Percentiles rank a stretch among this genome's conserved stretches.
Evolutionary conservation across 2,888 invertebrate genomes (phyloP).

Genomic region (Masnerella sp.): DNA sequence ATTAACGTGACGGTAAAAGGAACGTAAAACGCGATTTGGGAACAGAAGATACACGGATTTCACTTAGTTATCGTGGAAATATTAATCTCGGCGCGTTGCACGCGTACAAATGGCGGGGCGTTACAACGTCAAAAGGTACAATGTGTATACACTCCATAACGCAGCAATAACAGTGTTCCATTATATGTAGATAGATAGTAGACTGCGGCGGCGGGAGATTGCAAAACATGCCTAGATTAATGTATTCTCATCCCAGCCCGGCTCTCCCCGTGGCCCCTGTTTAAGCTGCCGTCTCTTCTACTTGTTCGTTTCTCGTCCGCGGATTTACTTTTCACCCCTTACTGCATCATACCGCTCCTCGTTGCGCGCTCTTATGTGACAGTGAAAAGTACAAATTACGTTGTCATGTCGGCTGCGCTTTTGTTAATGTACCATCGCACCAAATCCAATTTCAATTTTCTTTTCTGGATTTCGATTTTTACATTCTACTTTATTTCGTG

Average conservation of each 20-base stretch:
- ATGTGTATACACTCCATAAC: constrained; percentile 75
- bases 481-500: too few relatives aligned
- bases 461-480: background rate
- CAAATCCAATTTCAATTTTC: constrained; percentile 23
- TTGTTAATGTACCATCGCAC: constrained; percentile 43
- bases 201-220: constrained; percentile 70
- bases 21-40: constrained; percentile 38
- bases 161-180: constrained; percentile 76
- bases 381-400: constrained; percentile 70
- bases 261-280: constrained; percentile 62
- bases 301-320: constrained; percentile 49
- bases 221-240: constrained; percentile 78
- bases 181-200: constrained; percentile 71
- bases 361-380: constrained; percentile 63
- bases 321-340: constrained; percentile 47
- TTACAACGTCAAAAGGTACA: constrained; percentile 67
- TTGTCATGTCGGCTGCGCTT: constrained; percentile 58
- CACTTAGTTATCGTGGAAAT: constrained; percentile 71
- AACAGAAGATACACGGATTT: constrained; percentile 56
- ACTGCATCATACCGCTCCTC: constrained; percentile 12
- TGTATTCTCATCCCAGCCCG: constrained; percentile 75
- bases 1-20: constrained; percentile 44
- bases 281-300: constrained; percentile 52
- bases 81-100: constrained; percentile 70
- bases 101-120: constrained; percentile 55